A percentile compares a stretch with the other conserved stretches of the same genome.
Conservation (phyloP, 2,113 vertebrate species). For the Abramis brama region DNA sequence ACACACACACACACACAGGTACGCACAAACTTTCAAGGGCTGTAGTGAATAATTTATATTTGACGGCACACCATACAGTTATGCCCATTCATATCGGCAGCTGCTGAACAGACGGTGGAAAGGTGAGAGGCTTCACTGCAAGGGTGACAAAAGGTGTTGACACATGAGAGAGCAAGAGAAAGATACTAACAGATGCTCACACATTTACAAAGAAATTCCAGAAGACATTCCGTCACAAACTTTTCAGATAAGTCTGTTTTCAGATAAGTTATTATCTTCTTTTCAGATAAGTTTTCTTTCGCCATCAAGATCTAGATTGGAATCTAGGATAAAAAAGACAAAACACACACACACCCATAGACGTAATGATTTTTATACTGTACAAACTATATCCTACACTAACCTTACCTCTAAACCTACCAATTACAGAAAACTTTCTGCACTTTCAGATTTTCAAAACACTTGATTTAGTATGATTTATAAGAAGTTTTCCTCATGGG, state of each 20-base stretch:
- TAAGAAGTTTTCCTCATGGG: no score
- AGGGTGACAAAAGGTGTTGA: slow-evolving; percentile 70
- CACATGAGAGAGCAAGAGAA: slow-evolving; percentile 52
- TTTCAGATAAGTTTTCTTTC: neutral
- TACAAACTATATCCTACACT: no score
- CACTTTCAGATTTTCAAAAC: no score
- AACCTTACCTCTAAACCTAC: no score
- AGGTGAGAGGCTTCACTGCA: slow-evolving; percentile 70
- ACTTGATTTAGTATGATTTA: no score
- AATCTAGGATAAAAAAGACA: neutral
- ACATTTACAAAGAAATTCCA: slow-evolving; percentile 38
- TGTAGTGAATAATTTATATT: slow-evolving; percentile 76
- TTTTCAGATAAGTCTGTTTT: neutral
- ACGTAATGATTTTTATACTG: no score
- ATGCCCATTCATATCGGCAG: slow-evolving; percentile 67
- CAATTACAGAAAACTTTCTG: no score
- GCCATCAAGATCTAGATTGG: neutral
- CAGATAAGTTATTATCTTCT: no score
- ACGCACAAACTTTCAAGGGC: slow-evolving; percentile 51
- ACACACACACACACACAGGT: slow-evolving; percentile 24
- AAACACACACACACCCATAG: neutral
- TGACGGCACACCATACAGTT: slow-evolving; percentile 61
- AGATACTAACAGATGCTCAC: slow-evolving; percentile 1
- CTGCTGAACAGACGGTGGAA: slow-evolving; percentile 74
- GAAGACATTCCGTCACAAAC: neutral